Percentiles rank a stretch among this genome's conserved stretches.
Conservation (phyloP, 2,888 invertebrate genomes). For the Andricus curvator region DNA sequence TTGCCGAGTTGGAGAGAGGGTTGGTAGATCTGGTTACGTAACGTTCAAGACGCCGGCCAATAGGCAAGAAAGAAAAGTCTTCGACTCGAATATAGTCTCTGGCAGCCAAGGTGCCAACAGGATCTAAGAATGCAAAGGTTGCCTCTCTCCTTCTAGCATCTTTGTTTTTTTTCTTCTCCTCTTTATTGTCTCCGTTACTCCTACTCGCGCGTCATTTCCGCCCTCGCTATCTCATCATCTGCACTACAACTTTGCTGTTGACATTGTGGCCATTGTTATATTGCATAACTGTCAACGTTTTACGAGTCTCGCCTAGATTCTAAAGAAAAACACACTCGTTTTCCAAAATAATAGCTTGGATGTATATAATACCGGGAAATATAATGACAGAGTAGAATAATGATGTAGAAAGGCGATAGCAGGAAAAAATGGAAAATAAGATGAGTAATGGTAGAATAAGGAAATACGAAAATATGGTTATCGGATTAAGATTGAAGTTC, state of each 20-base stretch:
- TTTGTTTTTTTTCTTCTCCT: neutral
- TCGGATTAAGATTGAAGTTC: neutral
- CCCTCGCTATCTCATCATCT: conserved; percentile 37
- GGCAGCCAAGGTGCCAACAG: conserved; percentile 31
- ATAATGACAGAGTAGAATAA: neutral
- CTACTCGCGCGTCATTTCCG: conserved; percentile 32
- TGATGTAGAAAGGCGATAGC: neutral
- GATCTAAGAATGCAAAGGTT: conserved; percentile 20
- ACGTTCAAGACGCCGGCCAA: conserved; percentile 27
- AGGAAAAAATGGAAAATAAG: neutral
- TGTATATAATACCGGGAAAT: neutral
- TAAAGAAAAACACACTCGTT: conserved; percentile 14
- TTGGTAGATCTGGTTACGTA: conserved; percentile 19
- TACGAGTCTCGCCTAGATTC: conserved; percentile 26
- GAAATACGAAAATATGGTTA: neutral
- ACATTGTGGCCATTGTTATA: conserved; percentile 36
- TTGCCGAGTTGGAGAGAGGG: neutral
- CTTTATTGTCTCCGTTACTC: conserved; percentile 28
- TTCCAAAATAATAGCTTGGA: neutral
- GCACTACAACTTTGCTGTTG: conserved; percentile 25
- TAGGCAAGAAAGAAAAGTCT: conserved; percentile 29
- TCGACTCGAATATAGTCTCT: conserved; percentile 19
- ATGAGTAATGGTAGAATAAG: neutral
- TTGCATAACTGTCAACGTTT: conserved; percentile 34
- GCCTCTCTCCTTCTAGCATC: neutral